phyloP scores from a whole-genome alignment of 2,113 vertebrate genomes.

The Brachirus orientalis region DNA sequence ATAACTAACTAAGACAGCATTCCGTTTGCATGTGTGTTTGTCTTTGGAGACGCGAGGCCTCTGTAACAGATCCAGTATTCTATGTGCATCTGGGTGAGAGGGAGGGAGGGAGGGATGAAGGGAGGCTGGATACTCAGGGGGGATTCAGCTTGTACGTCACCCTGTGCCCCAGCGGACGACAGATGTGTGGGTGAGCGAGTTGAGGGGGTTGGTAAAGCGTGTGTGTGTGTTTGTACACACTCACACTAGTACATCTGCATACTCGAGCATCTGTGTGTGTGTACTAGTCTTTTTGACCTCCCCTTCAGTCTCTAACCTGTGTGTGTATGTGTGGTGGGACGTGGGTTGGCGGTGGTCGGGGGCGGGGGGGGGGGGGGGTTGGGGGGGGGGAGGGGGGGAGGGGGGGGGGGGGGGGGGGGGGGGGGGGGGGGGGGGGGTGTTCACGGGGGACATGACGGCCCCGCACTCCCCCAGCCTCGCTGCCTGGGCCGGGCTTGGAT shows the following conservation, averaged over 20 bases:
- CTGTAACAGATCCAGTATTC: slow-evolving; percentile 71
- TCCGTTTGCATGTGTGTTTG: slow-evolving; percentile 55
- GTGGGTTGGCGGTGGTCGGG: slow-evolving; percentile 39
- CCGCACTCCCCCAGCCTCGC: slow-evolving; percentile 57
- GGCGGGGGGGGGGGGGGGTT: slow-evolving; percentile 19
- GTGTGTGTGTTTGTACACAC: slow-evolving; percentile 43
- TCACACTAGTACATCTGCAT: slow-evolving; percentile 57
- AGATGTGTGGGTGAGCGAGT: slow-evolving; percentile 67
- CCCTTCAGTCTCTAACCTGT: slow-evolving; percentile 67
- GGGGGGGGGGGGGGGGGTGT: slow-evolving; percentile 38
- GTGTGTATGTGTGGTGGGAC: slow-evolving; percentile 45
- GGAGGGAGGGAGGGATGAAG: slow-evolving; percentile 28
- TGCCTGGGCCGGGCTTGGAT: slow-evolving; percentile 67
- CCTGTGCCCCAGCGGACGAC: slow-evolving; percentile 77
- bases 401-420: slow-evolving; percentile 46
- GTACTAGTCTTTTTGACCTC: slow-evolving; percentile 63
- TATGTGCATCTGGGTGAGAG: slow-evolving; percentile 68
- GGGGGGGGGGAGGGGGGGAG: slow-evolving; percentile 40
- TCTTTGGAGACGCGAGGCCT: slow-evolving; percentile 65
- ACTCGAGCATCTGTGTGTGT: slow-evolving; percentile 60
- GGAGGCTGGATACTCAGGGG: slow-evolving; percentile 65
- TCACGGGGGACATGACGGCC: slow-evolving; percentile 50
- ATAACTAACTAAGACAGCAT: slow-evolving; percentile 62
- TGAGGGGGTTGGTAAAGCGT: slow-evolving; percentile 23
- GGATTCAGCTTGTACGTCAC: slow-evolving; percentile 74